Conservation (phyloP, 2,113 vertebrate genomes). For the Hypanus sabinus region DNA sequence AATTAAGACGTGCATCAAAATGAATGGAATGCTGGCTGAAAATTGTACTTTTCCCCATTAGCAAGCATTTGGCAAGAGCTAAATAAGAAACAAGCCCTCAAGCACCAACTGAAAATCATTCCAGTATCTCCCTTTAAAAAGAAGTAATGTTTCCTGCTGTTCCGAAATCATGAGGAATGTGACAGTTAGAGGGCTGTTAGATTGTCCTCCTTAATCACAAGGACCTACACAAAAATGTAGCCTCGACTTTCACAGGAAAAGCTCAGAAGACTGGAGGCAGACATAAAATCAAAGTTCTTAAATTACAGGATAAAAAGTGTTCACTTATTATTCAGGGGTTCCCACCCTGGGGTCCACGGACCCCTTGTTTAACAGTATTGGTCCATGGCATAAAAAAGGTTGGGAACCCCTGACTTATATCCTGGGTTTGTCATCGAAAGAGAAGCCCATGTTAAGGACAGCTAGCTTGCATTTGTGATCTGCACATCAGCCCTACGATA, state of each 20-base stretch:
- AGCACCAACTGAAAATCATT: slow-evolving; percentile 15
- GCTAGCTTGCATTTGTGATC: background rate
- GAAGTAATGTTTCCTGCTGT: slow-evolving; percentile 8
- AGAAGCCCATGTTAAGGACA: background rate
- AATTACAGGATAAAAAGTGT: slow-evolving; percentile 34
- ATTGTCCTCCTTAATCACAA: slow-evolving; percentile 40
- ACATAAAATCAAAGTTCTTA: slow-evolving; percentile 36
- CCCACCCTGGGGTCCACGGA: too few species aligned
- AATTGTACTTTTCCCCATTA: slow-evolving; percentile 38
- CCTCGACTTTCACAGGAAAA: slow-evolving; percentile 39
- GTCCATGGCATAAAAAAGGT: too few species aligned
- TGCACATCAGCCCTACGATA: slow-evolving; percentile 25
- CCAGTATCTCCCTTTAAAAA: background rate
- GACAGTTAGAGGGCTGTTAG: slow-evolving; percentile 1
- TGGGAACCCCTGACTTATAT: background rate
- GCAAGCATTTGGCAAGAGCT: slow-evolving; percentile 19
- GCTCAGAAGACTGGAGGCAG: slow-evolving; percentile 32
- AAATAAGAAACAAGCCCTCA: slow-evolving; percentile 20
- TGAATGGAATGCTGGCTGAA: slow-evolving; percentile 42
- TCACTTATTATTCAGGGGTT: background rate
- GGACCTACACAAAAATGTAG: slow-evolving; percentile 22
- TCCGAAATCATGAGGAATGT: slow-evolving; percentile 17
- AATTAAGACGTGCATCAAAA: slow-evolving; percentile 50
- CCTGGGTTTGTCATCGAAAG: slow-evolving; percentile 39
- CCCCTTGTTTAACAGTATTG: too few species aligned